Conservation (phyloP, 2,113 vertebrate genomes). For the Dermatemys mawii region DNA sequence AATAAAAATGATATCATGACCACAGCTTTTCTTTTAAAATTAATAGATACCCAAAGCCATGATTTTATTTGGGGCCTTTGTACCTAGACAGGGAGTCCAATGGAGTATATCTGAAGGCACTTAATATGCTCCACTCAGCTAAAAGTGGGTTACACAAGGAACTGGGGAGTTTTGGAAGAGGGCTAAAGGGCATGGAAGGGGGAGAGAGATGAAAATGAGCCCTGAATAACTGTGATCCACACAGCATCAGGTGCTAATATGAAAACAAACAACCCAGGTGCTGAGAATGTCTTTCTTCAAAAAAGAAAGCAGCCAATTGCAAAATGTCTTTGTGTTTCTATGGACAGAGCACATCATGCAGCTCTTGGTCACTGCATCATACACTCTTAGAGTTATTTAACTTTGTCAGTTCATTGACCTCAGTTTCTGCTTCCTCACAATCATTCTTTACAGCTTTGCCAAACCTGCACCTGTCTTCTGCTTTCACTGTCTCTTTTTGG, state of each 20-base stretch:
- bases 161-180: constrained; percentile 75
- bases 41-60: constrained; percentile 68
- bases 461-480: constrained; percentile 67
- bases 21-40: constrained; percentile 81
- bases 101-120: constrained; percentile 91
- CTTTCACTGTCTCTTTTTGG: constrained; percentile 56
- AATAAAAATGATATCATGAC: constrained; percentile 79
- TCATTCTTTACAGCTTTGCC: constrained; percentile 70
- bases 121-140: constrained; percentile 82
- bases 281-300: constrained; percentile 60
- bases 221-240: constrained; percentile 75
- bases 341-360: constrained; percentile 72
- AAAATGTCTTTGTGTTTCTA: constrained; percentile 67
- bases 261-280: constrained; percentile 63
- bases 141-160: constrained; percentile 71
- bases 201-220: constrained; percentile 71
- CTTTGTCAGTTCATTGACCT: constrained; percentile 86
- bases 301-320: constrained; percentile 60
- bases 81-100: constrained; percentile 74
- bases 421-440: constrained; percentile 72
- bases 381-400: constrained; percentile 88
- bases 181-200: constrained; percentile 50
- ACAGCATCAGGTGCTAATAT: constrained; percentile 65
- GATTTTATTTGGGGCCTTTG: constrained; percentile 73
- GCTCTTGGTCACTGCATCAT: constrained; percentile 77